A percentile compares a stretch with the other conserved stretches of the same genome.
Conservation (phyloP, 2,797 vertebrate genomes). For the Gallinago nigripennis region DNA sequence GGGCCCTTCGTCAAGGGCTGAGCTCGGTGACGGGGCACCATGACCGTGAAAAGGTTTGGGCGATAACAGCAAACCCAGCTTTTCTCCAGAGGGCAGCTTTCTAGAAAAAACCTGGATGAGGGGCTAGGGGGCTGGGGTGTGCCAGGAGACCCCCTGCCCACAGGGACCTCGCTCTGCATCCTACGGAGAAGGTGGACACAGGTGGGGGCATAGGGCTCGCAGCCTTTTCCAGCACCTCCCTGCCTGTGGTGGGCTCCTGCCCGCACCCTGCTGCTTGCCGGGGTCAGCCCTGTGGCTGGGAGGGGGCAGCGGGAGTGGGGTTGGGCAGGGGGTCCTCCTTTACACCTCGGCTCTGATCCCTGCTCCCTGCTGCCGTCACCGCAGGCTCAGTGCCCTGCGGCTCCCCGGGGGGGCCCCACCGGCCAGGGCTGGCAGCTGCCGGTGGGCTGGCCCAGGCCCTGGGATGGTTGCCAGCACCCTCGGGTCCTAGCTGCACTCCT, state of each 20-base stretch:
- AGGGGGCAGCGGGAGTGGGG: background rate
- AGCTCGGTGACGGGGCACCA: background rate
- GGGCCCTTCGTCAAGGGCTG: background rate
- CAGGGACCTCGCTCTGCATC: fast-evolving
- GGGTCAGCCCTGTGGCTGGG: fast-evolving
- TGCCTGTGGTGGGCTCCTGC: fast-evolving
- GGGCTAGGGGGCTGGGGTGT: background rate
- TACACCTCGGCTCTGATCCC: fast-evolving
- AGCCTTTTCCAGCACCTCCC: background rate
- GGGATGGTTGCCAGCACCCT: background rate
- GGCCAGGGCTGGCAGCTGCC: background rate
- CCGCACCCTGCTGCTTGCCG: background rate
- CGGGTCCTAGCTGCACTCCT: background rate
- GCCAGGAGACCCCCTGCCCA: background rate
- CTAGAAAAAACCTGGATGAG: background rate
- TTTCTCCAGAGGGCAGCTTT: background rate
- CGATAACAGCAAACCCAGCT: background rate
- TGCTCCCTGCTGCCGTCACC: fast-evolving
- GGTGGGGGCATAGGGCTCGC: fast-evolving
- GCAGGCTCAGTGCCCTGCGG: fast-evolving
- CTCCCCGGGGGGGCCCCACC: background rate
- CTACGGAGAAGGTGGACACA: background rate
- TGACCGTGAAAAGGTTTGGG: background rate
- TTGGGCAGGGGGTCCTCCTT: background rate
- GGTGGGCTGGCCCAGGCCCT: background rate